Evolutionary conservation across 2,113 vertebrate species (phyloP), one percentile per base, ranked within the genome.

Genomic region (Mugil cephalus): DNA sequence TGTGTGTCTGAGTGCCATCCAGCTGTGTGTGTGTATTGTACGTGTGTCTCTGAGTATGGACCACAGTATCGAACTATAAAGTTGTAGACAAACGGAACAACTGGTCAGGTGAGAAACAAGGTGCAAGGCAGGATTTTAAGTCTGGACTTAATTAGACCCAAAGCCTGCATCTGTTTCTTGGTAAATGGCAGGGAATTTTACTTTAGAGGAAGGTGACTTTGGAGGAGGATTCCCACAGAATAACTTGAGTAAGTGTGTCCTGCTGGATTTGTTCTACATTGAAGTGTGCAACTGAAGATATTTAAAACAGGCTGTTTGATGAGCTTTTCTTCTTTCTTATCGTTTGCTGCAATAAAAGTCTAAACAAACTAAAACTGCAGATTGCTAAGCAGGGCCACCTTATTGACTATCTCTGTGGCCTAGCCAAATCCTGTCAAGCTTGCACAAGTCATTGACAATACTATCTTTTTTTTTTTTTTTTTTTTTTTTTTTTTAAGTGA

Each of bases 171-270:
- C 48, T 21, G 17, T 50, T 54, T 75, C 46, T 15, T 36, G 47
- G 40, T 1, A 46, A 63, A 74, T 63, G 30, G 40, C 43, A 71
- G 62, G 43, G 71, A 59, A 46, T 30, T 48, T 42, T 45, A 42
- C 70, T 77, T 82, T 59, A 82, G 72, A 64, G 30, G 53, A 77
- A 73, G 61, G 48, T 69, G 54, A 72, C 54, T 72, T 71, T 61
- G 58, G 58, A 69, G 71, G 53, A 63, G 66, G n/a, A 53, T 39
- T 69, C 72, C 67, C 54, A 40, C 71, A 42, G 67, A 51, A 30
- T 30, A 30, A 3, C 5, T 30, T 30, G 24, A 30, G 5, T 30
- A n/a, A n/a, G n/a, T n/a, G n/a, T n/a, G n/a, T n/a, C n/a, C n/a
- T 30, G 24, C 24, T 55, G 36, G 14, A 48, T 53, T 59, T 13